Evolutionary conservation across 2,113 vertebrate genomes (phyloP).

Genomic region (Ia io): DNA sequence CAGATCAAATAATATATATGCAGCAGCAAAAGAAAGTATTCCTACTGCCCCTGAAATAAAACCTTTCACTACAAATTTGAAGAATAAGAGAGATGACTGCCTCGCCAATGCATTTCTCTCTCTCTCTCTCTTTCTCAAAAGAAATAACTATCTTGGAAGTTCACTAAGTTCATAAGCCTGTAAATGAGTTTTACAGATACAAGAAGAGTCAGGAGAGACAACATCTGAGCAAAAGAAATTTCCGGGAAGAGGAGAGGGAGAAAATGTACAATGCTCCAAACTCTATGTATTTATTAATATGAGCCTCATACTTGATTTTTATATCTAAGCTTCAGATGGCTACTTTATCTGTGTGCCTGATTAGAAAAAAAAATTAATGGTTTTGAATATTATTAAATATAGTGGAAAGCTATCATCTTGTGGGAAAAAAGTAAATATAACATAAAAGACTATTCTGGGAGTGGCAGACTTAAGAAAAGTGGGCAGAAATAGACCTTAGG

Average conservation of each 20-base stretch:
- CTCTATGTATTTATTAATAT: background rate
- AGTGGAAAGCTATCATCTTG: background rate
- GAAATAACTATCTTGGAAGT: slow-evolving; percentile 39
- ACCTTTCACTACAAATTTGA: slow-evolving; percentile 59
- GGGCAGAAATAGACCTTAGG: background rate
- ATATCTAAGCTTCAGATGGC: background rate
- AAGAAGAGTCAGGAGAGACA: background rate
- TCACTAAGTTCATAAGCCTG: slow-evolving; percentile 42
- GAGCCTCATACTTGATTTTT: background rate
- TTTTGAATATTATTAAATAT: background rate
- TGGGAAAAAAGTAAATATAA: background rate
- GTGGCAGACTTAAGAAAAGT: background rate
- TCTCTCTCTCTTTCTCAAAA: background rate
- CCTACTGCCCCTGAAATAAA: slow-evolving; percentile 1
- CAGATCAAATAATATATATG: slow-evolving; percentile 65
- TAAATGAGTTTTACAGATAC: slow-evolving; percentile 24
- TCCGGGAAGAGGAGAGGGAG: background rate
- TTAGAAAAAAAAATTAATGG: background rate
- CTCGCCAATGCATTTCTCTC: background rate
- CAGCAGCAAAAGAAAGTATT: slow-evolving; percentile 5
- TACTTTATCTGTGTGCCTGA: background rate
- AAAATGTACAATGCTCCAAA: background rate
- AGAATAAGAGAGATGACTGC: slow-evolving; percentile 41
- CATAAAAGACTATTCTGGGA: background rate
- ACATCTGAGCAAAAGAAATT: slow-evolving; percentile 11